Percentiles rank a stretch among this genome's conserved stretches.
Conservation (phyloP, 2,113 vertebrate species). For the Oxyura jamaicensis region DNA sequence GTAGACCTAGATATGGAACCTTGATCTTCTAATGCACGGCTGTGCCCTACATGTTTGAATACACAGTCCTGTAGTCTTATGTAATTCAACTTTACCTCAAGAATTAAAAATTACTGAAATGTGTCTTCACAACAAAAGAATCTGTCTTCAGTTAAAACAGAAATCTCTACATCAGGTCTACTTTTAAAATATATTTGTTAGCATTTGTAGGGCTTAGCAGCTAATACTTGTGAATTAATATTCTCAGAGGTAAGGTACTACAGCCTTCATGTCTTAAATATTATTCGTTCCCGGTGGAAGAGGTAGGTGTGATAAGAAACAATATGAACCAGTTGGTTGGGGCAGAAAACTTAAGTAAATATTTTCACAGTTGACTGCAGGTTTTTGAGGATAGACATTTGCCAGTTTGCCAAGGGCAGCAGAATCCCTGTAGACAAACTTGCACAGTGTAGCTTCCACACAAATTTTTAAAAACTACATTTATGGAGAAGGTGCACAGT, state of each 20-base stretch:
- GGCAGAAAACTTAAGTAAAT: constrained; percentile 5
- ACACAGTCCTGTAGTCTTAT: background rate
- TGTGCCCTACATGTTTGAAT: background rate
- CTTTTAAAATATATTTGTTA: background rate
- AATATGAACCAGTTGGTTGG: background rate
- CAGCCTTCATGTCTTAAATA: background rate
- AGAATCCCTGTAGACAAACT: background rate
- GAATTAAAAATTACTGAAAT: background rate
- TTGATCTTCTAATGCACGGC: background rate
- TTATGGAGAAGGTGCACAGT: background rate
- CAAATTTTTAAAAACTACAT: background rate
- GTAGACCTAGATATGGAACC: background rate
- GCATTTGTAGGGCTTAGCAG: background rate
- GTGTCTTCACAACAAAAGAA: background rate
- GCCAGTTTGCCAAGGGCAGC: background rate
- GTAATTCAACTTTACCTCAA: background rate
- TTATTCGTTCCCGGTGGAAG: background rate
- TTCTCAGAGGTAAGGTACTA: background rate
- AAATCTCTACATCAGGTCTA: background rate
- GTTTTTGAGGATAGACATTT: background rate
- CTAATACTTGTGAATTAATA: background rate
- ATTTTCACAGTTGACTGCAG: background rate
- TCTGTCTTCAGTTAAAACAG: background rate
- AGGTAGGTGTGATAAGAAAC: background rate
- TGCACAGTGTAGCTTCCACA: background rate